Evolutionary conservation across 2,113 vertebrate genomes (phyloP).

Genomic region (Nicator chloris): DNA sequence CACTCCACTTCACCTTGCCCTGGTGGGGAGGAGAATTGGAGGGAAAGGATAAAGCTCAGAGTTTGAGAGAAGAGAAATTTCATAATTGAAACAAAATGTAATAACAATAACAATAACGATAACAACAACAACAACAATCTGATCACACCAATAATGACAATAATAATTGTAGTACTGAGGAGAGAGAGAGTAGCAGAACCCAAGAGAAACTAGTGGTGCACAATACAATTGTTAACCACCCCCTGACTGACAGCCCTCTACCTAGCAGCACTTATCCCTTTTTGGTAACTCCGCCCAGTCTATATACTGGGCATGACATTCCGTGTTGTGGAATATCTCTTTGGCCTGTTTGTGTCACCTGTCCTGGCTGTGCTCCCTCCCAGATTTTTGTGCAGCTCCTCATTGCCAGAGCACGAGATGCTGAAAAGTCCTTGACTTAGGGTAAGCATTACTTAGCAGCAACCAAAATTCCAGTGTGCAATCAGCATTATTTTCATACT

Average conservation of each 20-base stretch:
- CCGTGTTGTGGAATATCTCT: background rate
- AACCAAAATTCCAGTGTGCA: background rate
- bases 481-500: background rate
- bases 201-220: background rate
- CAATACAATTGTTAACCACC: background rate
- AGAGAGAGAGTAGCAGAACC: background rate
- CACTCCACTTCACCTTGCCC: background rate
- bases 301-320: background rate
- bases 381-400: background rate
- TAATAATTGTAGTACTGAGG: background rate
- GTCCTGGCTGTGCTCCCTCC: background rate
- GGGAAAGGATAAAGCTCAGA: background rate
- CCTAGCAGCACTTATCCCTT: background rate
- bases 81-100: too few species aligned
- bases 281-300: background rate
- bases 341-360: background rate
- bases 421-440: background rate
- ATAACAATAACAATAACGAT: background rate
- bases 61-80: background rate
- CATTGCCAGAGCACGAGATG: background rate
- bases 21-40: background rate
- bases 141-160: background rate
- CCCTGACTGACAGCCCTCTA: too few species aligned
- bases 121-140: too few species aligned
- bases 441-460: background rate